Evolutionary conservation across 2,888 invertebrate species (phyloP).

Genomic region (Cacoxenus indagator): DNA sequence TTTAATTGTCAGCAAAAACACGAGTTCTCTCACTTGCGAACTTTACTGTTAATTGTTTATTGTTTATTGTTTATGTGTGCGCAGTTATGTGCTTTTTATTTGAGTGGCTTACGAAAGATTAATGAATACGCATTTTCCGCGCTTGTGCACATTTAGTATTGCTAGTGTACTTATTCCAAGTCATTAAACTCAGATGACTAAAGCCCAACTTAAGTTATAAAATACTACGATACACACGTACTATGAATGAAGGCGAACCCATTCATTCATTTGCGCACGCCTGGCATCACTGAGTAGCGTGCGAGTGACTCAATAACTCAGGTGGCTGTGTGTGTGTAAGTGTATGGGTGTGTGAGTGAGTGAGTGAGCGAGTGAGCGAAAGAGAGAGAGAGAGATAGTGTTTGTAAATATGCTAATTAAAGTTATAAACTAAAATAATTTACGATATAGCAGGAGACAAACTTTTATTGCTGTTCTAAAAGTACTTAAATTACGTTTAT

Average conservation of each 20-base stretch:
- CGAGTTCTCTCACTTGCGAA: constrained; percentile 17
- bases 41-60: constrained; percentile 10
- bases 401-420: constrained; percentile 56
- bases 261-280: constrained; percentile 10
- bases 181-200: constrained; percentile 57
- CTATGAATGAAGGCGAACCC: not conserved
- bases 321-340: not conserved
- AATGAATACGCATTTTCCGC: constrained; percentile 19
- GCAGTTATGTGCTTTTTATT: not conserved
- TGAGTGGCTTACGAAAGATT: constrained; percentile 21
- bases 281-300: too few relatives aligned
- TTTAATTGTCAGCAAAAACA: constrained; percentile 3
- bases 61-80: not conserved
- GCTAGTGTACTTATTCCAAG: constrained; percentile 39
- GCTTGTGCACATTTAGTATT: constrained; percentile 13
- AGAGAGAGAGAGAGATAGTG: constrained; percentile 23
- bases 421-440: constrained; percentile 60
- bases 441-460: constrained; percentile 55
- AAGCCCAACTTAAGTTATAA: constrained; percentile 36
- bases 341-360: constrained; percentile 22
- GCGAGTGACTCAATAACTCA: not conserved
- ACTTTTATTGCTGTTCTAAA: constrained; percentile 52
- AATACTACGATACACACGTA: not conserved
- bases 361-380: constrained; percentile 23
- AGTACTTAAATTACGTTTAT: constrained; percentile 61